Evolutionary conservation across 2,113 vertebrate species (phyloP).

Genomic region (Melospiza melodia): DNA sequence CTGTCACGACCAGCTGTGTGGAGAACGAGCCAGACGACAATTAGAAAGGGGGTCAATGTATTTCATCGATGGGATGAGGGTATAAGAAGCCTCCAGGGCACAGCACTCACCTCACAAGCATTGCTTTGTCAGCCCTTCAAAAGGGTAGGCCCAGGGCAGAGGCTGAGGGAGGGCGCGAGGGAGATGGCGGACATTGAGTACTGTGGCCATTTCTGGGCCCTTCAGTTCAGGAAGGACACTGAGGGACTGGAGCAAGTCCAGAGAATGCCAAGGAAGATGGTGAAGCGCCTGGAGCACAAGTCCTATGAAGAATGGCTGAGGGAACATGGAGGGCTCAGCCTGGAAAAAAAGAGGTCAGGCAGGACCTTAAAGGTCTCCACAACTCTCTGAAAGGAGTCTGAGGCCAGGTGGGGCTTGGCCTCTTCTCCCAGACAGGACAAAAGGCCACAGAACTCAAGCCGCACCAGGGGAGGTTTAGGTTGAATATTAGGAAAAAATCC

Average conservation of each 20-base stretch:
- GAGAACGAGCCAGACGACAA: accelerated
- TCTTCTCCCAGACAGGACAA: neutral
- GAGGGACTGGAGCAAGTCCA: neutral
- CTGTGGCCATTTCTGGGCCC: too few relatives aligned
- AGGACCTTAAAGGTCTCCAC: accelerated
- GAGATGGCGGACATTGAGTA: accelerated
- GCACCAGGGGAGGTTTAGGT: accelerated
- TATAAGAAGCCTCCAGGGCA: accelerated
- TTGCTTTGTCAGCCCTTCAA: accelerated
- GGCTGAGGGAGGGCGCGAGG: neutral
- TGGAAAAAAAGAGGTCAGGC: neutral
- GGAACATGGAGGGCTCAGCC: accelerated
- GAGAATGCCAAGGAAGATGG: neutral
- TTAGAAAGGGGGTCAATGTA: accelerated
- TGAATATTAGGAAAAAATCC: neutral
- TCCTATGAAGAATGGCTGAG: neutral
- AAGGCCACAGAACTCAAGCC: neutral
- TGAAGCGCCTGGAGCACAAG: neutral
- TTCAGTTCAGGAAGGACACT: neutral
- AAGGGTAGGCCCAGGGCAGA: accelerated
- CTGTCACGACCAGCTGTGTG: neutral
- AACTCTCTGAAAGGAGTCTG: neutral
- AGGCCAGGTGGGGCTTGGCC: neutral
- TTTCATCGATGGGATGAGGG: accelerated
- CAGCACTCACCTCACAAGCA: accelerated